Evolutionary conservation across 2,797 vertebrate genomes (phyloP).

Genomic region (Novumbra hubbsi): DNA sequence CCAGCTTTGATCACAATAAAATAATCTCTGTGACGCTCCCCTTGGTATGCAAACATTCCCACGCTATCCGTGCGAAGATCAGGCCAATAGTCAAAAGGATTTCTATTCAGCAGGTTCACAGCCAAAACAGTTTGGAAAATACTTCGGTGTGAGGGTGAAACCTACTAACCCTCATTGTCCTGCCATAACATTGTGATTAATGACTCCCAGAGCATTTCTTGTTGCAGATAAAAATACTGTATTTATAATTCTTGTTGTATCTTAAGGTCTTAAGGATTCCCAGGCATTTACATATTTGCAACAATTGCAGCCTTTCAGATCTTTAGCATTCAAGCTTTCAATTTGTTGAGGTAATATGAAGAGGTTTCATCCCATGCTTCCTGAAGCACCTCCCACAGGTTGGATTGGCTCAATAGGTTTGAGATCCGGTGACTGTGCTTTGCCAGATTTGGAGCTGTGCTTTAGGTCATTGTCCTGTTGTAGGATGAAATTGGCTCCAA

Average conservation of each 20-base stretch:
- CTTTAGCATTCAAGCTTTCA: background rate
- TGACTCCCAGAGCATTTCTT: conserved; percentile 34
- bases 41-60: conserved; percentile 68
- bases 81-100: conserved; percentile 61
- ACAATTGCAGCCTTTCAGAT: background rate
- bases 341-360: too few species aligned
- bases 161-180: conserved; percentile 27
- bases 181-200: conserved; percentile 32
- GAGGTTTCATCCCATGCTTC: too few species aligned
- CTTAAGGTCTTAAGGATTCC: too few species aligned
- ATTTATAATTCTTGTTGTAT: too few species aligned
- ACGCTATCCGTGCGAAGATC: conserved; percentile 72
- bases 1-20: conserved; percentile 68
- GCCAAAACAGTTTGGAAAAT: conserved; percentile 56
- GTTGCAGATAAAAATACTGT: conserved; percentile 31
- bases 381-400: too few species aligned
- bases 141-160: conserved; percentile 24
- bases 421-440: too few species aligned
- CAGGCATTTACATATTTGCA: too few species aligned
- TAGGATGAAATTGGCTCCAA: too few species aligned
- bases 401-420: background rate
- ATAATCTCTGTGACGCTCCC: conserved; percentile 44
- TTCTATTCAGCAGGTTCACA: conserved; percentile 53
- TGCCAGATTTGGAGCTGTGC: too few species aligned
- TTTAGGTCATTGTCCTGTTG: too few species aligned